Percentiles rank a stretch among this genome's conserved stretches.
These are phyloP conservation scores for Rhea americana DNA, from an alignment of 2,113 vertebrate species.

Conservation along the genomic window DNA sequence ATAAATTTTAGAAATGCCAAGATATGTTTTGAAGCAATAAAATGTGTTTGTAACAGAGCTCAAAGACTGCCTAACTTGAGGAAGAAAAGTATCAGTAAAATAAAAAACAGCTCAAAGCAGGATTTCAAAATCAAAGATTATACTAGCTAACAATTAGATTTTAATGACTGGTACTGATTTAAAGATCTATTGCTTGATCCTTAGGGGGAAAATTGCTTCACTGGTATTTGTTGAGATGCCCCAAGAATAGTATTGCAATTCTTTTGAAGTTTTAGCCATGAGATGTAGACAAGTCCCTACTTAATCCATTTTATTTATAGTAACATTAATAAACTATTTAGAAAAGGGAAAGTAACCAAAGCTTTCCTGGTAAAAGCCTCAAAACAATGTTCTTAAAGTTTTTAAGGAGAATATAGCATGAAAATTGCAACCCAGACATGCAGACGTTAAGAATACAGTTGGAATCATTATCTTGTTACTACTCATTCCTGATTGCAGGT, in stretches of 20 bases:
- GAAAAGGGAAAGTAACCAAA: neutral
- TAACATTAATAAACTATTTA: neutral
- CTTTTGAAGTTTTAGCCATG: neutral
- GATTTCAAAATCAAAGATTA: slow-evolving; percentile 18
- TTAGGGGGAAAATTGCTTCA: neutral
- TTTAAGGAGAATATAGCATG: neutral
- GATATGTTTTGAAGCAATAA: slow-evolving; percentile 11
- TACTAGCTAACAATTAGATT: slow-evolving; percentile 20
- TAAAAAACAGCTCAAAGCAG: neutral
- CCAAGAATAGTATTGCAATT: neutral
- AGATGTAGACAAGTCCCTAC: neutral
- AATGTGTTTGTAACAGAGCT: neutral
- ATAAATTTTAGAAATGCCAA: slow-evolving; percentile 17
- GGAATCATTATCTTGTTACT: slow-evolving; percentile 13
- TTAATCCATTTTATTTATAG: neutral
- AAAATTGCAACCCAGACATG: neutral
- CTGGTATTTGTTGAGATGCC: neutral
- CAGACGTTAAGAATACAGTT: neutral
- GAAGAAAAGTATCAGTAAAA: slow-evolving; percentile 14
- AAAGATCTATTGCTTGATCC: slow-evolving; percentile 25
- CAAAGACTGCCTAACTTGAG: slow-evolving; percentile 1
- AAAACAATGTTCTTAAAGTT: neutral
- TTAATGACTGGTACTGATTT: slow-evolving; percentile 20
- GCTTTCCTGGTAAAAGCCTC: neutral
- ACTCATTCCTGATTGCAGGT: slow-evolving; percentile 33